These are phyloP conservation scores for Orestias chungarensis DNA, from an alignment of 2,797 vertebrate species.

Conservation along the genomic window DNA sequence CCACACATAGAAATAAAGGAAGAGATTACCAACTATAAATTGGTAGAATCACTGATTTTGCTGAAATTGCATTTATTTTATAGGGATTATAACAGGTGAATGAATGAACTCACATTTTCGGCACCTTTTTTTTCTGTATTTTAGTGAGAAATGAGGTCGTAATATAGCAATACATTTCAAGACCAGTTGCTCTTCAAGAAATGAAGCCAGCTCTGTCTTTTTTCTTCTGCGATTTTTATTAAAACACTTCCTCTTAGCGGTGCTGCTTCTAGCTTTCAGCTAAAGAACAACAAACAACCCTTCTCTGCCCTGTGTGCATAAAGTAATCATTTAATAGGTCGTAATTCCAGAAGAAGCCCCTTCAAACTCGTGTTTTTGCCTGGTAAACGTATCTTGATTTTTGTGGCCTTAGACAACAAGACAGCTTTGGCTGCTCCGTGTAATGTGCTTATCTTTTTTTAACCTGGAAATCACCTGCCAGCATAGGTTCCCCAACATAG, in stretches of 20 bases:
- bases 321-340: conserved; percentile 28
- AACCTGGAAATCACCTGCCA: conserved; percentile 34
- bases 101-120: no score
- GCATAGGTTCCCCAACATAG: conserved; percentile 13
- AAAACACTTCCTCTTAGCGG: not conserved
- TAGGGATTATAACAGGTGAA: not conserved
- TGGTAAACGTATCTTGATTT: not conserved
- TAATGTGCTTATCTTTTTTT: conserved; percentile 33
- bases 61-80: not conserved
- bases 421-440: not conserved
- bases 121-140: not conserved
- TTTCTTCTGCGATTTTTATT: conserved; percentile 3
- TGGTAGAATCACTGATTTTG: not conserved
- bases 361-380: conserved; percentile 9
- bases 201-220: not conserved
- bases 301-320: conserved; percentile 1
- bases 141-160: not conserved
- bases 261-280: conserved; percentile 4
- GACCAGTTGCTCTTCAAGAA: no score
- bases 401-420: not conserved
- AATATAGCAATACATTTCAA: no score
- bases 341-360: conserved; percentile 33
- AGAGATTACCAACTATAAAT: not conserved
- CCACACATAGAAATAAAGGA: not conserved
- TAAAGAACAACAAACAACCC: conserved; percentile 23